Evolutionary conservation across 2,113 vertebrate genomes (phyloP).

Genomic region (Puffinus mauretanicus): DNA sequence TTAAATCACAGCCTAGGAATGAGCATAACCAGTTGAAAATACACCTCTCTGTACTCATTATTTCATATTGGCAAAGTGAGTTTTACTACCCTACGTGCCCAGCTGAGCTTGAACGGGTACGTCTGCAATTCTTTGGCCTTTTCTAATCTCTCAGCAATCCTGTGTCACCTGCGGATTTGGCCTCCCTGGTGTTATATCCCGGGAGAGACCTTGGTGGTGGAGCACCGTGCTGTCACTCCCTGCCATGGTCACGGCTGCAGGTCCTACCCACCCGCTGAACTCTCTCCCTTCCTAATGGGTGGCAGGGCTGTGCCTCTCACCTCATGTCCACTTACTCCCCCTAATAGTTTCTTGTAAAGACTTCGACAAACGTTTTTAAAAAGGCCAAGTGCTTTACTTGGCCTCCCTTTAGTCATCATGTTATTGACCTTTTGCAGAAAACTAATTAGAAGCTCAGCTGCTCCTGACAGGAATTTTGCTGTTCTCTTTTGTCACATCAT

Average conservation of each 20-base stretch:
- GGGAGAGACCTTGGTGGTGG: no score
- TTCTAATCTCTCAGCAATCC: not conserved
- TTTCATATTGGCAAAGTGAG: not conserved
- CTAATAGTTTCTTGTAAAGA: not conserved
- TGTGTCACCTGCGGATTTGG: not conserved
- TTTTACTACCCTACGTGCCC: fast-evolving
- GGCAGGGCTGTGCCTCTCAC: not conserved
- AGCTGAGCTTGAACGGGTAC: not conserved
- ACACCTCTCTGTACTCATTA: fast-evolving
- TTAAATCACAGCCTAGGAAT: not conserved
- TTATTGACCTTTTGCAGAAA: not conserved
- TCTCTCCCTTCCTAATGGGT: no score
- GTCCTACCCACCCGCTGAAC: not conserved
- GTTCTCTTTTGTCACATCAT: not conserved
- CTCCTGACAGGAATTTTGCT: not conserved
- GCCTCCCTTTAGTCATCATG: not conserved
- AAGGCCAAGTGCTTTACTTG: not conserved
- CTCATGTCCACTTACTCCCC: not conserved
- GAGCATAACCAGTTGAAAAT: not conserved
- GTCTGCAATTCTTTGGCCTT: not conserved
- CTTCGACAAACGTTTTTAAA: not conserved
- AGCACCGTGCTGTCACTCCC: fast-evolving
- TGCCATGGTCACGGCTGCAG: no score
- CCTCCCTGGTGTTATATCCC: not conserved
- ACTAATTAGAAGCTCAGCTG: not conserved